These are phyloP conservation scores for Stenotaenia linearis DNA, from an alignment of 2,888 invertebrate genomes.

Conservation along the genomic window DNA sequence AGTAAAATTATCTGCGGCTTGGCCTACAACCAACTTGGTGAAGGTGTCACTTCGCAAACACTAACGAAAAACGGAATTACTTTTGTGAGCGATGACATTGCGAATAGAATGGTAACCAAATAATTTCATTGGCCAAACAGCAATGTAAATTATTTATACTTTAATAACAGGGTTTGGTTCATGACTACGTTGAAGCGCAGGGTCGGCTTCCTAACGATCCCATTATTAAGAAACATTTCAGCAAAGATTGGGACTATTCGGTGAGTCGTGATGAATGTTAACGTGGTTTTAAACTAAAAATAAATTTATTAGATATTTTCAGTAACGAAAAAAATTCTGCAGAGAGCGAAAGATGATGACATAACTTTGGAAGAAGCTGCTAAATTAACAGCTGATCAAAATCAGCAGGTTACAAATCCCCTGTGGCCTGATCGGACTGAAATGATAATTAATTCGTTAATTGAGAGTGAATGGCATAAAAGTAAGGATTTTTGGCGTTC, in stretches of 20 bases:
- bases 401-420: not conserved
- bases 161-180: conserved; percentile 38
- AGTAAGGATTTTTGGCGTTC: not conserved
- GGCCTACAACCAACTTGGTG: conserved; percentile 40
- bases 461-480: not conserved
- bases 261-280: conserved; percentile 38
- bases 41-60: conserved; percentile 37
- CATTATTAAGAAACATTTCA: conserved; percentile 40
- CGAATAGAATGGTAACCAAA: conserved; percentile 42
- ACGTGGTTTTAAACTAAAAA: not conserved
- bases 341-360: not conserved
- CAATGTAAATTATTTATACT: not conserved
- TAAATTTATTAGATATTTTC: conserved; percentile 35
- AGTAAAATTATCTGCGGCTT: conserved; percentile 43
- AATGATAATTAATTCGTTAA: not conserved
- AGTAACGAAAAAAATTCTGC: conserved; percentile 17
- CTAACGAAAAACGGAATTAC: conserved; percentile 40
- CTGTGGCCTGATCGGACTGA: not conserved
- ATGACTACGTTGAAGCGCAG: conserved; percentile 35
- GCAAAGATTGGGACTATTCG: conserved; percentile 42
- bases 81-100: conserved; percentile 41
- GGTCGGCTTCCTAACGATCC: conserved; percentile 41
- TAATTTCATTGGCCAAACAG: not conserved
- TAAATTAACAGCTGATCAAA: not conserved
- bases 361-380: not conserved